A percentile compares a stretch with the other conserved stretches of the same genome.
These are phyloP conservation scores for Nesoenas mayeri DNA, from an alignment of 2,113 vertebrate genomes.

Conservation along the genomic window DNA sequence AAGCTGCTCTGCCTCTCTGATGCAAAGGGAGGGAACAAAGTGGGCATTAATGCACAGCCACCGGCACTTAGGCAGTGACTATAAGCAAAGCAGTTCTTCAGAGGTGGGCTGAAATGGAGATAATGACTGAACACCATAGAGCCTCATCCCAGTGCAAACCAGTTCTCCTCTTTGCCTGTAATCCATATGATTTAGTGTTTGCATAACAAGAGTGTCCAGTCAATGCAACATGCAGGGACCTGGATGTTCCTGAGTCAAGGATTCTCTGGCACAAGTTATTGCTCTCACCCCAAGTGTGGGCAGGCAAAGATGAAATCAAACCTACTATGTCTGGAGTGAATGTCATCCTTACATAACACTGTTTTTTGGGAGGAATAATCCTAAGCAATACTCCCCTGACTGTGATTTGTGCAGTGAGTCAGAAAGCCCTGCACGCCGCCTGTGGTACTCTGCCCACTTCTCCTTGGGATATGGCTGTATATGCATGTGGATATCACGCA, in stretches of 20 bases:
- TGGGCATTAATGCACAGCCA: neutral
- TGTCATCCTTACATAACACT: neutral
- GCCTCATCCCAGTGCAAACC: neutral
- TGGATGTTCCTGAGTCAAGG: neutral
- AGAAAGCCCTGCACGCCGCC: neutral
- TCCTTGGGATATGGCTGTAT: neutral
- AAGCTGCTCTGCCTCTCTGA: neutral
- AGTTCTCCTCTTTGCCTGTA: neutral
- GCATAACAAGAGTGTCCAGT: neutral
- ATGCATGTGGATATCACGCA: neutral
- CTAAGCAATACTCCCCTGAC: neutral
- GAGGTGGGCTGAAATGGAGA: neutral
- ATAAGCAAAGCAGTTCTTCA: neutral
- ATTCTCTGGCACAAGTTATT: neutral
- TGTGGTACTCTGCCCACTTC: neutral
- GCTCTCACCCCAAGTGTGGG: neutral
- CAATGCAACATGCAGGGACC: neutral
- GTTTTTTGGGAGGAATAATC: neutral
- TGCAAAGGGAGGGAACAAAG: neutral
- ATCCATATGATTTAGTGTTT: neutral
- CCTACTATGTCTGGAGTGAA: neutral
- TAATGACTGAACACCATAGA: neutral
- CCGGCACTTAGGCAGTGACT: neutral
- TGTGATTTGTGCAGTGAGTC: neutral
- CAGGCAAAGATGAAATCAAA: neutral